Percentiles rank a stretch among this genome's conserved stretches.
Evolutionary conservation across 2,888 invertebrate species (phyloP).

Genomic region (Apamea anceps): DNA sequence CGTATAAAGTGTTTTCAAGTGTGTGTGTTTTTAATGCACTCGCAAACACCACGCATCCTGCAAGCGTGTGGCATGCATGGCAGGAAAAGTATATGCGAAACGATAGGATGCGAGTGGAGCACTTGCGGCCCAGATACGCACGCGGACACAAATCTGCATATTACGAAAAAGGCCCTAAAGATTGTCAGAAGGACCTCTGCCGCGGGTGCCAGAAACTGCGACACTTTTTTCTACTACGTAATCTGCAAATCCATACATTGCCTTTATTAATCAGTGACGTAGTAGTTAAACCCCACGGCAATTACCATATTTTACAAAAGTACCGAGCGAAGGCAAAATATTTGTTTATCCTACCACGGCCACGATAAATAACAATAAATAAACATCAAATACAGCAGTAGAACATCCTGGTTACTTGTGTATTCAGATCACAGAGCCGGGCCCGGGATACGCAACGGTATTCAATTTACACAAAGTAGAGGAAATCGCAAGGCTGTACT

Average conservation of each 20-base stretch:
- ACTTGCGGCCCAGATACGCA: too few relatives aligned
- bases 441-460: slow-evolving; percentile 30
- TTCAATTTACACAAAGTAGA: slow-evolving; percentile 48
- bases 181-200: neutral
- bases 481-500: slow-evolving; percentile 48
- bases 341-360: neutral
- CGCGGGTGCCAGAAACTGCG: neutral
- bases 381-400: slow-evolving; percentile 12
- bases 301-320: neutral
- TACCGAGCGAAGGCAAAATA: neutral
- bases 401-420: slow-evolving; percentile 31
- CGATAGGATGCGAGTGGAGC: too few relatives aligned
- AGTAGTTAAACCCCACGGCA: neutral
- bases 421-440: slow-evolving; percentile 43
- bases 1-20: neutral
- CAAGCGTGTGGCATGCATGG: neutral
- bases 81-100: neutral
- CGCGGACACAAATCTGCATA: too few relatives aligned
- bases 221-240: neutral
- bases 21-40: neutral
- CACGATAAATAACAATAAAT: slow-evolving; percentile 23
- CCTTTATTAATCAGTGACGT: neutral
- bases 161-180: neutral
- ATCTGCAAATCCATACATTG: neutral
- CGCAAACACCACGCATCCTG: neutral